phyloP scores from a whole-genome alignment of 2,113 vertebrate genomes.

The Zosterops lateralis region DNA sequence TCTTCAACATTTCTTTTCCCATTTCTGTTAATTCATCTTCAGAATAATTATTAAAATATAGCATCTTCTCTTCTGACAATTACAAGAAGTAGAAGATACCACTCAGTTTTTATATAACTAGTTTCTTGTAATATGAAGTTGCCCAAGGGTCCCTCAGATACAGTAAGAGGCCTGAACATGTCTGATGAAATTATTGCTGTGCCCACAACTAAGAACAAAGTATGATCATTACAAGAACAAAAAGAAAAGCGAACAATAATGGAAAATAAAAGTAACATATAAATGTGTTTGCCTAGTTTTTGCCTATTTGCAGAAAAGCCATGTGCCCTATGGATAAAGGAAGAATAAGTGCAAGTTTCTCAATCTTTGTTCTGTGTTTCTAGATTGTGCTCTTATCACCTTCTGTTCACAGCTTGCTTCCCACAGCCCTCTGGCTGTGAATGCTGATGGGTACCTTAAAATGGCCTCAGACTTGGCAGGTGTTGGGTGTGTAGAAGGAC shows the following conservation, averaged over 20 bases:
- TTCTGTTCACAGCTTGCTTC: neutral
- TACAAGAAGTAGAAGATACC: neutral
- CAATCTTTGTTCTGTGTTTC: neutral
- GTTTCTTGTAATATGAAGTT: neutral
- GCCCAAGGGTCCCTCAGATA: neutral
- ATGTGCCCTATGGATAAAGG: neutral
- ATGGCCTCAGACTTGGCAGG: neutral
- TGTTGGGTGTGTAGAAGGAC: neutral
- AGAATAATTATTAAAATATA: neutral
- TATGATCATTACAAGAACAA: neutral
- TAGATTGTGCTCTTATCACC: neutral
- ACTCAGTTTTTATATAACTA: neutral
- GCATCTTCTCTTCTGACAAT: neutral
- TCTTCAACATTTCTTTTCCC: neutral
- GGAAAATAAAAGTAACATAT: neutral
- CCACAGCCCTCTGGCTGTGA: neutral
- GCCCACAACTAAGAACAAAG: neutral
- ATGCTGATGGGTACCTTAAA: neutral
- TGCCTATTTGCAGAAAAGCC: neutral
- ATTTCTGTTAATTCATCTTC: neutral
- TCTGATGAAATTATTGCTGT: neutral
- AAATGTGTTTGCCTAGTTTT: neutral
- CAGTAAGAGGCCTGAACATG: neutral
- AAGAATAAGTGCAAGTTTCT: neutral
- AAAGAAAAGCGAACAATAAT: neutral